Conservation (phyloP, 1,140 invertebrate genomes). For the Drosophila subpulchrella region DNA sequence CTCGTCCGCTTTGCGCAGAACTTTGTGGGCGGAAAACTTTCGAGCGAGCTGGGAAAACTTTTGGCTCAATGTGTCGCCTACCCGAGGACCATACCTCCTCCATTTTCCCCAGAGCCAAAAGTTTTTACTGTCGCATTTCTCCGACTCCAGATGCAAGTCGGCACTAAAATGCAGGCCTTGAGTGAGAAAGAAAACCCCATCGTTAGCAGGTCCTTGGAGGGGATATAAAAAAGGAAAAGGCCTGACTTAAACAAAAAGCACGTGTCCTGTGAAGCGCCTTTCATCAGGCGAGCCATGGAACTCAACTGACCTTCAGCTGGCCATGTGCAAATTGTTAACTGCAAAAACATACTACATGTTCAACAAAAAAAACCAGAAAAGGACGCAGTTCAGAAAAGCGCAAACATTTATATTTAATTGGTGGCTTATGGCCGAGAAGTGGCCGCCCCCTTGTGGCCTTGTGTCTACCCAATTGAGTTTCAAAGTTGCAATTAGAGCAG, state of each 20-base stretch:
- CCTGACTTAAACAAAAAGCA: conserved; percentile 69
- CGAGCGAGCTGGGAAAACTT: conserved; percentile 48
- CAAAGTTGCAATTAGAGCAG: conserved; percentile 82
- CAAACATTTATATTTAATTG: conserved; percentile 80
- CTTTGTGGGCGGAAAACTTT: conserved; percentile 55
- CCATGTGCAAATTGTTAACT: conserved; percentile 58
- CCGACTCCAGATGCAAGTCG: conserved; percentile 19
- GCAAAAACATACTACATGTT: conserved; percentile 14
- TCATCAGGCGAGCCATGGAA: conserved; percentile 30
- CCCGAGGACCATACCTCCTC: conserved; percentile 40
- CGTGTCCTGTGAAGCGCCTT: conserved; percentile 55
- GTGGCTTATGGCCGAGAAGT: conserved; percentile 48
- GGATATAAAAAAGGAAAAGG: conserved; percentile 16
- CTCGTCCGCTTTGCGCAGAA: conserved; percentile 49
- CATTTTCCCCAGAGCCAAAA: conserved; percentile 30
- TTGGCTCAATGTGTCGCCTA: conserved; percentile 72
- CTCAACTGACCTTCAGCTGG: conserved; percentile 61
- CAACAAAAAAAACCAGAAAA: conserved; percentile 6
- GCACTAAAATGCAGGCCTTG: conserved; percentile 68
- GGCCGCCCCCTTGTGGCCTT: conserved; percentile 40
- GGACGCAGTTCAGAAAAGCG: conserved; percentile 60
- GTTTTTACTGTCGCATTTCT: conserved; percentile 81
- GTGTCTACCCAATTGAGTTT: conserved; percentile 77
- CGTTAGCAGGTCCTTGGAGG: conserved; percentile 54
- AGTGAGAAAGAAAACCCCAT: conserved; percentile 16